phyloP scores from a whole-genome alignment of 2,797 vertebrate species.

The Macrochelys suwanniensis region DNA sequence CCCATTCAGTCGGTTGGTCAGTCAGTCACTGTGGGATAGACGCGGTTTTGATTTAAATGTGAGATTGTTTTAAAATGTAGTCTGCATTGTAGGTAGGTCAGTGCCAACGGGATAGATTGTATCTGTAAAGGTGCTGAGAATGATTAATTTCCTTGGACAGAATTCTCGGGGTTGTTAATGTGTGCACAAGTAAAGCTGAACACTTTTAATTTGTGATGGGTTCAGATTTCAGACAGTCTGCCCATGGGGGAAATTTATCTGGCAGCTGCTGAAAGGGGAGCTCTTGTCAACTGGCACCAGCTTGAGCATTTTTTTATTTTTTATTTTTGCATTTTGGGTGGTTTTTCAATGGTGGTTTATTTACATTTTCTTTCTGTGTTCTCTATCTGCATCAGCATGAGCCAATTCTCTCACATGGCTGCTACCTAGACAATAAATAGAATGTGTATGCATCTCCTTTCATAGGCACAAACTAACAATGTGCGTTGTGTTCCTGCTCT shows the following conservation, averaged over 20 bases:
- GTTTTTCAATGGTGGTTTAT: conserved; percentile 38
- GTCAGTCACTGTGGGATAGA: fast-evolving
- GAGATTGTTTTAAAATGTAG: neutral
- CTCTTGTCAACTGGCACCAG: conserved; percentile 29
- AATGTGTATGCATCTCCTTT: neutral
- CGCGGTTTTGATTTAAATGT: neutral
- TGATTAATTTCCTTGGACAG: conserved; percentile 61
- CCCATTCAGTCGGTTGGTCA: fast-evolving
- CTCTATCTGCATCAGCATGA: neutral
- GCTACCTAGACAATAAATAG: neutral
- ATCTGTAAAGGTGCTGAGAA: conserved; percentile 58
- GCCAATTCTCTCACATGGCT: neutral
- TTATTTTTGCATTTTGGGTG: neutral
- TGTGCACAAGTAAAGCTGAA: neutral
- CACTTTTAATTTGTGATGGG: conserved; percentile 22
- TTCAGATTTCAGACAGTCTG: conserved; percentile 58
- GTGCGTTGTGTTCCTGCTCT: neutral
- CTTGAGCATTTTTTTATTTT: neutral
- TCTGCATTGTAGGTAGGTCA: conserved; percentile 59
- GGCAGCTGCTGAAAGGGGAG: conserved; percentile 53
- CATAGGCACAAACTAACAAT: neutral
- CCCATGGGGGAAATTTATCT: conserved; percentile 62
- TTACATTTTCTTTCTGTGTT: conserved; percentile 25
- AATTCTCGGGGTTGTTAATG: neutral
- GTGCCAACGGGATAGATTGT: conserved; percentile 29